Conservation (phyloP, 2,888 invertebrate genomes). For the Muschampia plurimacula region DNA sequence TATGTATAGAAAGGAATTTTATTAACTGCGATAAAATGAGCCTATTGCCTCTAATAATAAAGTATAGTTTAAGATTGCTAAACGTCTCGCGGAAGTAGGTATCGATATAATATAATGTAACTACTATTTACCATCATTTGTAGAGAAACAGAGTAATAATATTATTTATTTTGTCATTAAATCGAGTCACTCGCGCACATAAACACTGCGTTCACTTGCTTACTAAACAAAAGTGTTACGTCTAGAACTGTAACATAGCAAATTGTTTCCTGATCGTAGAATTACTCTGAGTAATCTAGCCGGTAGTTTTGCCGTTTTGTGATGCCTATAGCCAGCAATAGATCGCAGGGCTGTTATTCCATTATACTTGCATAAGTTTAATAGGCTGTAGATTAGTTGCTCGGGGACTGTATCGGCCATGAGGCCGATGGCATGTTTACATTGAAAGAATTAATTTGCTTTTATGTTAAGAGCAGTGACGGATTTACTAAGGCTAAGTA, state of each 20-base stretch:
- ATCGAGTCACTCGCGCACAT: conserved; percentile 19
- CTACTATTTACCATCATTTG: conserved; percentile 1
- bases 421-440: too few species aligned
- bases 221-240: conserved; percentile 45
- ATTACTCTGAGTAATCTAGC: conserved; percentile 44
- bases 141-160: background rate
- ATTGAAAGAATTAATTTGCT: too few species aligned
- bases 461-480: too few species aligned
- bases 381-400: background rate
- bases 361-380: background rate
- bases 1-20: too few species aligned
- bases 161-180: conserved; percentile 28
- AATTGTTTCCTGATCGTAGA: conserved; percentile 51
- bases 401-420: background rate
- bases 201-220: conserved; percentile 32
- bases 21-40: background rate
- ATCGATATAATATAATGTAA: background rate
- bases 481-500: too few species aligned
- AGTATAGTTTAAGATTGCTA: background rate
- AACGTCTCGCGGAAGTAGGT: background rate
- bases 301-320: conserved; percentile 36
- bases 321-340: conserved; percentile 1
- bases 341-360: background rate
- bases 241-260: conserved; percentile 46
- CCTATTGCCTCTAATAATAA: background rate